Percentiles rank a stretch among this genome's conserved stretches.
These are phyloP conservation scores for Xenops minutus DNA, from an alignment of 2,797 vertebrate species.

Conservation along the genomic window DNA sequence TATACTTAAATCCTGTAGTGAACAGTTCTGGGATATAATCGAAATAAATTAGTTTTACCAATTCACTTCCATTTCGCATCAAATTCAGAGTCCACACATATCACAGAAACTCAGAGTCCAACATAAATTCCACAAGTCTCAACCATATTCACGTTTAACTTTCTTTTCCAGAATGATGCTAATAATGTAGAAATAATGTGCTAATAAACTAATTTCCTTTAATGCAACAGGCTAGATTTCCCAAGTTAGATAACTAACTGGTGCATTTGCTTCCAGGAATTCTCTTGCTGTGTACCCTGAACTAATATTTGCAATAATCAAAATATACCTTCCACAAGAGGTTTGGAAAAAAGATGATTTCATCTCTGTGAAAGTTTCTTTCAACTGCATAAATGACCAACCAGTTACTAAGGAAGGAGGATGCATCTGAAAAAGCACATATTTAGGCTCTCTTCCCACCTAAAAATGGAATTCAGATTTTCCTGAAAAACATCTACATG, in stretches of 20 bases:
- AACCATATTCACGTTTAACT: background rate
- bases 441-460: background rate
- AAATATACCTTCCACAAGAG: background rate
- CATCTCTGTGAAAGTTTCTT: background rate
- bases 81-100: background rate
- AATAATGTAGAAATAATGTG: background rate
- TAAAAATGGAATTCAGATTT: background rate
- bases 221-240: background rate
- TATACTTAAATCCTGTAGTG: background rate
- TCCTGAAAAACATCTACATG: background rate
- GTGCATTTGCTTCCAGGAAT: background rate
- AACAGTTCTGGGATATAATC: background rate
- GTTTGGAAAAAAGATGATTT: background rate
- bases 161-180: background rate
- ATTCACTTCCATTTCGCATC: background rate
- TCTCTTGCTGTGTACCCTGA: background rate
- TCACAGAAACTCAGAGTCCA: background rate
- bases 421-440: background rate
- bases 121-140: background rate
- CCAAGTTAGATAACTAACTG: background rate
- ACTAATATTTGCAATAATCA: background rate
- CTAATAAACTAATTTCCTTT: background rate
- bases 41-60: background rate
- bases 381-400: background rate
- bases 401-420: background rate